Conservation (phyloP, 2,113 vertebrate genomes). For the Ctenodactylus gundi region DNA sequence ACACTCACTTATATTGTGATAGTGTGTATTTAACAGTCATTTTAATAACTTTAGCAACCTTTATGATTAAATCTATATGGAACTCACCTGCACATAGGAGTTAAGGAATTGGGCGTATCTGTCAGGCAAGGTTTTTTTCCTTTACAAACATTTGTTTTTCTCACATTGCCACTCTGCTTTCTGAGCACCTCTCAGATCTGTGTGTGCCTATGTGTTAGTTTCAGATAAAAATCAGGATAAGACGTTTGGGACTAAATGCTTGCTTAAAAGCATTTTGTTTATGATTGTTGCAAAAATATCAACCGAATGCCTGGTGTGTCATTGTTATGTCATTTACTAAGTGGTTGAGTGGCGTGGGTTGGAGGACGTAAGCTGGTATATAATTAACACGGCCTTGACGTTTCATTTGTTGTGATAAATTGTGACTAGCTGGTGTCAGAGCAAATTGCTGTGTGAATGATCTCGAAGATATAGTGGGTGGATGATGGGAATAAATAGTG, state of each 20-base stretch:
- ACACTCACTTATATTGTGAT: too few relatives aligned
- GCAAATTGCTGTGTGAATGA: conserved; percentile 36
- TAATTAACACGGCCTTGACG: conserved; percentile 30
- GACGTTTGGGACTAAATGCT: background rate
- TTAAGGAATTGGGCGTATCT: background rate
- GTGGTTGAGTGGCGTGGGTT: background rate
- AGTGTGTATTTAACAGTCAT: too few relatives aligned
- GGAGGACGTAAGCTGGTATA: conserved; percentile 7
- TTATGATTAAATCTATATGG: conserved; percentile 64
- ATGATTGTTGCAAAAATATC: background rate
- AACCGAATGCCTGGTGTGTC: background rate
- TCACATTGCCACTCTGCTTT: background rate
- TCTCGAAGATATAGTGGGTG: background rate
- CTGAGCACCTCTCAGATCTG: background rate
- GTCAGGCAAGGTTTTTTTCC: background rate
- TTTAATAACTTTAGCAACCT: conserved; percentile 55
- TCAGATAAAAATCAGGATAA: background rate
- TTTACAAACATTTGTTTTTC: background rate
- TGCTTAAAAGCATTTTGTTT: background rate
- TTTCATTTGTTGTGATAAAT: conserved; percentile 49
- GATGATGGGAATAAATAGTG: conserved; percentile 17
- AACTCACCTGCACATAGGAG: background rate
- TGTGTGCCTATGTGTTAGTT: background rate
- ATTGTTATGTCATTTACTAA: background rate
- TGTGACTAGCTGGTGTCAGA: conserved; percentile 7